Conservation (phyloP, 2,797 vertebrate species). For the Todus mexicanus region DNA sequence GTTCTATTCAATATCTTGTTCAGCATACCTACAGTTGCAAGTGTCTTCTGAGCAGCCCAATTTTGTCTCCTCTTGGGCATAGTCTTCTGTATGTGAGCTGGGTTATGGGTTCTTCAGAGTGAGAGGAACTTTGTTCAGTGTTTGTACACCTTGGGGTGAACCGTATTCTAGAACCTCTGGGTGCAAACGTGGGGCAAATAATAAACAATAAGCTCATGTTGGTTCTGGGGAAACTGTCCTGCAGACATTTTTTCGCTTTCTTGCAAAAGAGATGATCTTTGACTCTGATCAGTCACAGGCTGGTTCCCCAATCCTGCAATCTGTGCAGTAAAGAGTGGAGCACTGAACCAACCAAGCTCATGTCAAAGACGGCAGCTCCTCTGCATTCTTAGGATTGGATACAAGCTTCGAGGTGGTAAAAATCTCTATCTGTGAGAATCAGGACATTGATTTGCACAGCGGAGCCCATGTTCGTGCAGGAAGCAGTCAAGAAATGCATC, state of each 20-base stretch:
- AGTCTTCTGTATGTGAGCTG: background rate
- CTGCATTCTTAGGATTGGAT: background rate
- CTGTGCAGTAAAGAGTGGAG: background rate
- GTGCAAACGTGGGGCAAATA: background rate
- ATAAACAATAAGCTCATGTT: accelerated
- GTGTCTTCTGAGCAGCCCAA: background rate
- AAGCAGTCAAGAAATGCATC: background rate
- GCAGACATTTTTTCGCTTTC: background rate
- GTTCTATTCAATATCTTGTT: background rate
- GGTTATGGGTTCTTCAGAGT: background rate
- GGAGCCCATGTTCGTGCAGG: background rate
- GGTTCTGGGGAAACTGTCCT: background rate
- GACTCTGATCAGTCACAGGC: background rate
- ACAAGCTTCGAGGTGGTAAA: background rate
- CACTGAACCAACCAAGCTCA: accelerated
- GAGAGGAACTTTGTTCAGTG: background rate
- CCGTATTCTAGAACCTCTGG: background rate
- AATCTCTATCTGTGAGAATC: background rate
- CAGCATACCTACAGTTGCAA: background rate
- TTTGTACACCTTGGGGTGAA: background rate
- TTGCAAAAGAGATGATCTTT: background rate
- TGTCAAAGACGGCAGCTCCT: background rate
- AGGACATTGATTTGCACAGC: background rate
- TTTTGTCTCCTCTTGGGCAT: background rate
- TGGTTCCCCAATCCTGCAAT: background rate